Evolutionary conservation across 2,888 invertebrate species (phyloP), one percentile per base, ranked within the genome.

Genomic region (Metellina segmentata): DNA sequence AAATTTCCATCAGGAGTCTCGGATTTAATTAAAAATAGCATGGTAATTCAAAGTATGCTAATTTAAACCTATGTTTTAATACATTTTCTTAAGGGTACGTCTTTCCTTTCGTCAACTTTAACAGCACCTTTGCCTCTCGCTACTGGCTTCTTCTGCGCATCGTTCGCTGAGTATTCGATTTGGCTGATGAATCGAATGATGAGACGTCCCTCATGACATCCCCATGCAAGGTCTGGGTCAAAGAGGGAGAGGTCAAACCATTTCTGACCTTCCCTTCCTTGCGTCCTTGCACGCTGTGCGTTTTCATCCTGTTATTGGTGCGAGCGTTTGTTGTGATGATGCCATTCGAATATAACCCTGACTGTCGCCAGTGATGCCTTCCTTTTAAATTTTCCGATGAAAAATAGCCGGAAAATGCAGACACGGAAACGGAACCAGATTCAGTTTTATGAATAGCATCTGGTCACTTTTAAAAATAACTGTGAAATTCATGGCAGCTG

Each of bases 181-280:
- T 34, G 34, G 34, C 34, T 34, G 34, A 34, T 34, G 34, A 34
- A 34, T 34, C 34, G 34, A 34, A 34, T 61, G 9, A 34, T 61
- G 61, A 16, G 11, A 7, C 83, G 20, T 83, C 83, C 79, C 83
- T 83, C 72, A 74, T 83, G 83, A n/a, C 71, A 77, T 51, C 72
- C 20, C 20, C 52, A 7, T 7, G 51, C 82, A 85, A 85, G 85
- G 85, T 85, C 85, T 85, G 75, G 85, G 85, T 85, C 85, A 75
- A 20, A 61, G 53, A n/a, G 52, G 85, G 74, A 19, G 71, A 85
- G 85, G 61, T 61, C 61, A 53, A 34, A n/a, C 2, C 52, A 48
- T 82, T 49, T 34, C 20, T 53, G 53, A 13, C 79, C 53, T 61
- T 61, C 1, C 6, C n/a, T 19, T 71, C 51, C 52, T 34, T 70